Conservation (phyloP, 2,888 invertebrate genomes). For the Atrina japonica region DNA sequence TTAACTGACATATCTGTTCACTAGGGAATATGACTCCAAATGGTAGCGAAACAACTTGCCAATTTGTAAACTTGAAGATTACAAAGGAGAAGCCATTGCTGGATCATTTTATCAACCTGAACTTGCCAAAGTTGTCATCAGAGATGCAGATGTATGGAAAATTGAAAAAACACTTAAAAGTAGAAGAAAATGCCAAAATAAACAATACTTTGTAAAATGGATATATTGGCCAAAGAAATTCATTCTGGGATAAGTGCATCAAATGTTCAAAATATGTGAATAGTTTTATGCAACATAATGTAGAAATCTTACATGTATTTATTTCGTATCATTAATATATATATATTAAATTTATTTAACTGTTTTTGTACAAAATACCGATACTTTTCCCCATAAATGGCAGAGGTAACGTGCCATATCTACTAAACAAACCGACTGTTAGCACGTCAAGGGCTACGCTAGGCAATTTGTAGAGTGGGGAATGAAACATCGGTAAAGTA, state of each 20-base stretch:
- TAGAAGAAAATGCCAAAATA: constrained; percentile 44
- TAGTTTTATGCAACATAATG: too few species aligned
- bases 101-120: constrained; percentile 51
- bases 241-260: constrained; percentile 44
- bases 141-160: constrained; percentile 38
- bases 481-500: too few species aligned
- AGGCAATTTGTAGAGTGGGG: too few species aligned
- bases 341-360: too few species aligned
- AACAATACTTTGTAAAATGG: constrained; percentile 52
- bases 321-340: too few species aligned
- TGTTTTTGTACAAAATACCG: too few species aligned
- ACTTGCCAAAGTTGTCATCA: constrained; percentile 42
- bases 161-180: constrained; percentile 48
- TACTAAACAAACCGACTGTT: too few species aligned
- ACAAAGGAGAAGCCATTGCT: constrained; percentile 29
- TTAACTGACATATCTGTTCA: constrained; percentile 39
- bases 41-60: constrained; percentile 34
- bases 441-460: too few species aligned
- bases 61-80: too few species aligned
- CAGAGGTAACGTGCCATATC: too few species aligned
- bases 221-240: constrained; percentile 49
- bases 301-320: too few species aligned
- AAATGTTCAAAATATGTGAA: constrained; percentile 23
- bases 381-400: too few species aligned
- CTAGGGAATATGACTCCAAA: constrained; percentile 45